Evolutionary conservation across 2,797 vertebrate species (phyloP).

Genomic region (Sternotherus odoratus): DNA sequence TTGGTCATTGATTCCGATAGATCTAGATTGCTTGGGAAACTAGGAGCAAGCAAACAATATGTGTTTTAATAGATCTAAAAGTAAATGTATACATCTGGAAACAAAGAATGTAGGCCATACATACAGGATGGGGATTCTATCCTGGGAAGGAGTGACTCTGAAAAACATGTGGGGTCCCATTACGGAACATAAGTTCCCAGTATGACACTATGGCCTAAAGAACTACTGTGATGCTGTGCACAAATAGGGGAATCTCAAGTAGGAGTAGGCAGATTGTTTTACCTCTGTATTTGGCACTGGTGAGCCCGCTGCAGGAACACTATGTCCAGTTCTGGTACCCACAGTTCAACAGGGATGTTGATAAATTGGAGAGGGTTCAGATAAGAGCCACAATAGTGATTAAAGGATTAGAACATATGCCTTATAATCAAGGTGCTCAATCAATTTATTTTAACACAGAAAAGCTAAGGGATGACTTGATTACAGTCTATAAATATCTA

Average conservation of each 20-base stretch:
- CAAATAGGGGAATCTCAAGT: neutral
- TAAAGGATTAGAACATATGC: too few species aligned
- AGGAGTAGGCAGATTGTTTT: neutral
- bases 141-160: neutral
- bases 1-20: too few species aligned
- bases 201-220: neutral
- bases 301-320: neutral
- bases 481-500: neutral
- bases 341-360: neutral
- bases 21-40: too few species aligned
- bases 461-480: too few species aligned
- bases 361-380: too few species aligned
- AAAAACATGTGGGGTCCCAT: neutral
- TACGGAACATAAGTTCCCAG: neutral
- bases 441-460: too few species aligned
- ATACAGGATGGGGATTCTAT: neutral
- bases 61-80: too few species aligned
- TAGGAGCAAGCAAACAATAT: too few species aligned
- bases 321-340: neutral
- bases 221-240: neutral
- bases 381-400: too few species aligned
- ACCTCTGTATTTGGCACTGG: neutral
- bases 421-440: too few species aligned
- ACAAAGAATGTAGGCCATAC: neutral
- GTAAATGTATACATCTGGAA: neutral